Base-by-base conservation (phyloP, 2,797 vertebrate genomes). In the Lycodopsis pacificus region DNA sequence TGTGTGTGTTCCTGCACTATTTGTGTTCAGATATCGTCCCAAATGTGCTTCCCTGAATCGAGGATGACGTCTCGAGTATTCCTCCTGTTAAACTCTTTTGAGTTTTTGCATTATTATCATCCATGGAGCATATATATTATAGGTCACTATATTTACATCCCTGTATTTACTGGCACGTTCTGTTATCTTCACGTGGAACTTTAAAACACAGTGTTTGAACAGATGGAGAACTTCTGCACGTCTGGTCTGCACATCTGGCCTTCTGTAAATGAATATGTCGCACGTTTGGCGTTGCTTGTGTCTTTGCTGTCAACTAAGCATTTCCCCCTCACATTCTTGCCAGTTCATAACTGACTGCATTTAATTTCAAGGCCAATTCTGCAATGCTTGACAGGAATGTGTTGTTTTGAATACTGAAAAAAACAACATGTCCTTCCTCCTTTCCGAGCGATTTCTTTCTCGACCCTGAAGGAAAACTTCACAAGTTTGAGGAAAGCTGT, bases 181-280 rank as follows among this genome's bases (percentile, higher is more conserved):
- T 71, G 48, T 73, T 72, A 49, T 71, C 46, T 61, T 17, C 22
- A 49, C 4, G 42, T 71, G 56, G 74, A 34, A 42, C 72, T 58
- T 36, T 17, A 27, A 73, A 73, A 71, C 34, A 63, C 70, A 38
- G 61, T 49, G 51, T 82, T 76, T 71, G 57, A 73, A 77, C 72
- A 82, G 80, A 64, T 76, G 75, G 66, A 76, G n/a, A 64, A 13
- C 19, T 19, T 61, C 42, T 57, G 56, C 62, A 80, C 46, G 27
- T 79, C 72, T 84, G 75, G 65, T 59, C n/a, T 48, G 42, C 48
- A 15, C 42, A 9, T 44, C 53, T 9, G 4, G 42, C 63, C 30
- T 14, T 3, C 53, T 54, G 53, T 27, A 32, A 57, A 56, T 69
- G 32, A 67, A 34, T 46, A 25, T 36, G 34, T 15, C 19, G 17